Evolutionary conservation across 1,140 invertebrate species (phyloP), one percentile per base, ranked within the genome.

Genomic region (Zaprionus inermis): DNA sequence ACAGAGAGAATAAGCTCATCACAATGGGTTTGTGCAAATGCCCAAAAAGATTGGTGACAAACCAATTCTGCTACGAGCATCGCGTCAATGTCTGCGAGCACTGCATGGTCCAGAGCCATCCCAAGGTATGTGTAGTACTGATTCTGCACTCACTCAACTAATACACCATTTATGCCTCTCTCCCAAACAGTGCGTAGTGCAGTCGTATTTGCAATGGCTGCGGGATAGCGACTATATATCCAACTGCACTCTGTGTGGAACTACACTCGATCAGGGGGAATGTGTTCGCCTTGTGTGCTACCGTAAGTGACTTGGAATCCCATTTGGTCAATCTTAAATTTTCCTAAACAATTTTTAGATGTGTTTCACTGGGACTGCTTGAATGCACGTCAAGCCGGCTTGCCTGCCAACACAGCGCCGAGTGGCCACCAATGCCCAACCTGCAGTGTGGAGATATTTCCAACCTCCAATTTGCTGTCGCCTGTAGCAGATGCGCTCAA

Each of bases 61-160:
- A 98, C 93, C 96, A 99, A 91, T 99, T 99, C 94, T 99, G 98
- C 94, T 99, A 99, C 93, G 98, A 99, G 93, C 98, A 99, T 92
- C 93, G 98, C 86, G 98, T 99, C 2, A 99, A 99, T 95, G 98
- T 99, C 91, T 99, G 98, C 93, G 98, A 99, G 94, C 95, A 98
- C 94, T 99, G 98, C 94, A 97, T 99, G 95, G 97, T 99, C 32
- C 96, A 96, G 79, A 98, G 97, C 92, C 98, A 99, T 93, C 95
- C 97, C 30, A 97, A 97, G 94, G 98, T 99, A 95, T 93, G 80
- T 81, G 22, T 24, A 11, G 1, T 24, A 30, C 18, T 3, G 9
- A 36, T 5, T 3, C 18, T 2, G 18, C 34, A 14, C 14, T n/a
- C 9, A 10, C 1, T 9, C 14, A 5, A 14, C 9, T 52, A n/a